Conservation (phyloP, 2,888 invertebrate genomes). For the Phengaris arion region DNA sequence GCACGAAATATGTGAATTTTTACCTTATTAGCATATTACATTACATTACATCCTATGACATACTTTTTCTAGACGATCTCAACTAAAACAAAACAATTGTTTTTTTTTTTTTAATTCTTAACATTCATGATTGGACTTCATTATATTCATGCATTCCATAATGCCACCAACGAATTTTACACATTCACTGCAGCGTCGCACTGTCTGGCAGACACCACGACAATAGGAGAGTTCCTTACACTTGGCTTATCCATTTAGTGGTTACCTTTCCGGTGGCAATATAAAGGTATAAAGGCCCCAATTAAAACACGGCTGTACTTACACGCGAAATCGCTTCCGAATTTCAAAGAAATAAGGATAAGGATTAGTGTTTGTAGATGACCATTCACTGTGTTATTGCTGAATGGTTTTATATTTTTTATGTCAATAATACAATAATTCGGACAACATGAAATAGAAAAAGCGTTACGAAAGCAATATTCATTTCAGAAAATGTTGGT, state of each 20-base stretch:
- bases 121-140: not conserved
- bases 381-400: not conserved
- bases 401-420: not conserved
- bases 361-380: slow-evolving; percentile 40
- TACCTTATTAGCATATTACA: too few relatives aligned
- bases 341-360: slow-evolving; percentile 62
- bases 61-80: too few relatives aligned
- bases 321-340: slow-evolving; percentile 68
- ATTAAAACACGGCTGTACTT: slow-evolving; percentile 67
- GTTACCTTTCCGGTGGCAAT: slow-evolving; percentile 70
- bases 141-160: not conserved
- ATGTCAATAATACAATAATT: not conserved
- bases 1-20: too few relatives aligned
- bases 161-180: slow-evolving; percentile 26
- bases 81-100: too few relatives aligned
- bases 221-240: slow-evolving; percentile 3
- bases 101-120: not conserved
- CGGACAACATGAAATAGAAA: not conserved
- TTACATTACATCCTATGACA: too few relatives aligned
- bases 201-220: slow-evolving; percentile 54
- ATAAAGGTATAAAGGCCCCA: slow-evolving; percentile 60
- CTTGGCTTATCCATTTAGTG: slow-evolving; percentile 69
- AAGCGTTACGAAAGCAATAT: not conserved
- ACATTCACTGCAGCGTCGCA: slow-evolving; percentile 54
- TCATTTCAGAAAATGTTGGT: not conserved